Conservation (phyloP, 2,113 vertebrate genomes). For the Eulacestoma nigropectus region DNA sequence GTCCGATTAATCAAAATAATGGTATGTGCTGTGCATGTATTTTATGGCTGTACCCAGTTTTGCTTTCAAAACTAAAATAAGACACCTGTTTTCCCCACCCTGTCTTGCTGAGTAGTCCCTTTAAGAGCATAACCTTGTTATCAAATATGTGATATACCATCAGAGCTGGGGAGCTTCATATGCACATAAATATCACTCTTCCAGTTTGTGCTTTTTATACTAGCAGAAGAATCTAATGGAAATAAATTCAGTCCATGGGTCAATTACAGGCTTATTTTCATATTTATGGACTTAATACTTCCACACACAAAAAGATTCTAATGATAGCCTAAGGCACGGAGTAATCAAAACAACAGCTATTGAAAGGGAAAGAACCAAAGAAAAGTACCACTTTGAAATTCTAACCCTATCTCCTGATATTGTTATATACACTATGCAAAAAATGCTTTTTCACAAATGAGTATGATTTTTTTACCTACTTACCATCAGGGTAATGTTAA, state of each 20-base stretch:
- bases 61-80: conserved; percentile 41
- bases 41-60: background rate
- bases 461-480: conserved; percentile 60
- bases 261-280: conserved; percentile 74
- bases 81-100: conserved; percentile 5
- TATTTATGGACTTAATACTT: conserved; percentile 73
- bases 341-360: conserved; percentile 68
- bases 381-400: conserved; percentile 29
- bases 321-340: conserved; percentile 66
- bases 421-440: conserved; percentile 17
- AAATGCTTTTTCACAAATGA: conserved; percentile 51
- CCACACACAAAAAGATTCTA: conserved; percentile 68
- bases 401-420: conserved; percentile 32
- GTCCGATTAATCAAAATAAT: conserved; percentile 6
- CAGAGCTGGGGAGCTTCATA: conserved; percentile 31
- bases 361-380: conserved; percentile 18
- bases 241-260: conserved; percentile 72
- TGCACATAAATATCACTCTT: conserved; percentile 45
- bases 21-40: background rate
- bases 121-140: conserved; percentile 37
- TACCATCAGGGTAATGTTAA: background rate
- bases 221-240: conserved; percentile 64
- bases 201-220: conserved; percentile 54
- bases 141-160: conserved; percentile 12
- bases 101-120: conserved; percentile 53